These are phyloP conservation scores for Ageneiosus marmoratus DNA, from an alignment of 2,113 vertebrate species.

Conservation along the genomic window DNA sequence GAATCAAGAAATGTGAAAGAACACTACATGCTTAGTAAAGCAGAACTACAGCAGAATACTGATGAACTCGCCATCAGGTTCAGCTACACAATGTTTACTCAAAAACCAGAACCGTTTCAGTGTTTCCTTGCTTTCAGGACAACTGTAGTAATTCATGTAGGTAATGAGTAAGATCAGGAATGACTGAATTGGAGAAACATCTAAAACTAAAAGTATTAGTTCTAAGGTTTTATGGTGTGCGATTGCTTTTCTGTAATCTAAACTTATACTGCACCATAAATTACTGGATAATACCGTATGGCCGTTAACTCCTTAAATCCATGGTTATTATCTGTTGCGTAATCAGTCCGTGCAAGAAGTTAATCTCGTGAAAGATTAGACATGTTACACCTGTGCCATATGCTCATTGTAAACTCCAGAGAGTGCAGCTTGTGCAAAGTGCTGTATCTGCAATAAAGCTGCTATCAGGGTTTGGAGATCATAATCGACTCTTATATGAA, in stretches of 20 bases:
- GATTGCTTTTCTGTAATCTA: conserved; percentile 3
- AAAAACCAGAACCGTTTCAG: neutral
- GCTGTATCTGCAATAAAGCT: conserved; percentile 21
- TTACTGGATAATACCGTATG: neutral
- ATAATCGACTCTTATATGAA: neutral
- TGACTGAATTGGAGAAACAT: neutral
- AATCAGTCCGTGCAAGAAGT: neutral
- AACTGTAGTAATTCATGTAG: neutral
- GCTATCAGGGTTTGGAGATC: neutral
- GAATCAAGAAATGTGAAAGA: neutral
- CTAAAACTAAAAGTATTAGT: neutral
- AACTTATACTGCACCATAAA: neutral
- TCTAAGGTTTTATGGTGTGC: neutral
- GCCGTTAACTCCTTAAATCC: neutral
- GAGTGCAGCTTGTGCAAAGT: conserved; percentile 30
- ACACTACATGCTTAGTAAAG: neutral
- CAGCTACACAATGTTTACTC: neutral
- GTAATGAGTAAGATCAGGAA: neutral
- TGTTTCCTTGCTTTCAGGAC: neutral
- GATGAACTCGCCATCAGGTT: neutral
- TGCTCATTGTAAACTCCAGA: conserved; percentile 35
- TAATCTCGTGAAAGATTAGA: conserved; percentile 49
- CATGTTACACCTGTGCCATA: conserved; percentile 47
- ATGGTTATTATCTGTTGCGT: conserved; percentile 2
- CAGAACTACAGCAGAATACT: neutral